Evolutionary conservation across 2,113 vertebrate genomes (phyloP).

Genomic region (Progne subis): DNA sequence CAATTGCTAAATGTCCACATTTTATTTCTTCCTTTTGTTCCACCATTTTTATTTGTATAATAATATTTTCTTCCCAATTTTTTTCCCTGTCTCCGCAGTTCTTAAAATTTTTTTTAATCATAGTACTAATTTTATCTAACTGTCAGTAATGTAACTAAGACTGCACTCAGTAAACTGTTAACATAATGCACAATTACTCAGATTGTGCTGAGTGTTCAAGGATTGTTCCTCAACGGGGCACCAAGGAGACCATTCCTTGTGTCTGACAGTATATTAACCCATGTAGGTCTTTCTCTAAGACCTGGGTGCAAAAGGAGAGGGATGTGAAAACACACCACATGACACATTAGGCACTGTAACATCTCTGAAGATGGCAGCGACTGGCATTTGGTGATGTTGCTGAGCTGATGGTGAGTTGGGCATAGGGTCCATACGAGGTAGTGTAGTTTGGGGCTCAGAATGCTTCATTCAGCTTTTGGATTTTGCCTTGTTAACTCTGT

Average conservation of each 20-base stretch:
- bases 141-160: not conserved
- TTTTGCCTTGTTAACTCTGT: not conserved
- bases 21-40: not conserved
- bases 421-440: accelerated
- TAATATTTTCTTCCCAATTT: not conserved
- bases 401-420: not conserved
- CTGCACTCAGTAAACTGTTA: not conserved
- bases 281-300: not conserved
- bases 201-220: not conserved
- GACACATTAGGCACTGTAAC: not conserved
- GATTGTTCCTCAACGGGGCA: not conserved
- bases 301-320: not conserved
- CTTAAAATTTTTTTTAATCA: not conserved
- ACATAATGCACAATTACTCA: not conserved
- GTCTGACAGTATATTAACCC: not conserved
- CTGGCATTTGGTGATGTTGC: not conserved
- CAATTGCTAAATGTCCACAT: not conserved
- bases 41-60: not conserved
- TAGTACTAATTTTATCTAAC: not conserved
- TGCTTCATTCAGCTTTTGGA: not conserved
- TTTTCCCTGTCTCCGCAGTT: not conserved
- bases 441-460: not conserved
- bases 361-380: not conserved
- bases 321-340: not conserved
- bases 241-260: not conserved